A percentile compares a stretch with the other conserved stretches of the same genome.
These are phyloP conservation scores for Adelognathus sp. DNA, from an alignment of 2,888 invertebrate genomes.

Conservation along the genomic window DNA sequence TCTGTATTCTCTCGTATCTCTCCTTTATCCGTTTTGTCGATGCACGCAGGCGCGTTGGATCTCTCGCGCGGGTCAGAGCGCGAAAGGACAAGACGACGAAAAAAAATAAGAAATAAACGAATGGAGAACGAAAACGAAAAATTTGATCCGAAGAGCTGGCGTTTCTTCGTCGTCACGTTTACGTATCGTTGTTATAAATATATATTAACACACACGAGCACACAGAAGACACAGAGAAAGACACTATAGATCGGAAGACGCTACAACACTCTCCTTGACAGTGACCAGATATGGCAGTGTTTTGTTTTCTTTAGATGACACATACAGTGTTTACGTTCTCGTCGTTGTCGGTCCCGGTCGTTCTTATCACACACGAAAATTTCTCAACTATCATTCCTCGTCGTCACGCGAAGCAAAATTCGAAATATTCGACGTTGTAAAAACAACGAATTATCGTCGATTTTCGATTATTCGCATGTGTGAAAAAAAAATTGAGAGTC, in stretches of 20 bases:
- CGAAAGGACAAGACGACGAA: neutral
- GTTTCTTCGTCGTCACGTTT: neutral
- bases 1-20: too few species aligned
- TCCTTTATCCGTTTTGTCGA: too few species aligned
- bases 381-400: too few species aligned
- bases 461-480: too few species aligned
- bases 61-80: neutral
- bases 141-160: constrained; percentile 2
- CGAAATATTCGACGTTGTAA: too few species aligned
- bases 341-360: neutral
- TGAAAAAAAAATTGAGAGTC: too few species aligned
- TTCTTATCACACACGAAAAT: neutral
- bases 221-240: neutral
- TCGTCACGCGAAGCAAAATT: too few species aligned
- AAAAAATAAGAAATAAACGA: constrained; percentile 28
- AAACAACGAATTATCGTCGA: too few species aligned
- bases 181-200: neutral
- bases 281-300: neutral
- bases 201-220: neutral
- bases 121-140: neutral
- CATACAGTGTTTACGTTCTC: neutral
- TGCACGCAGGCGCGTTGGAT: neutral
- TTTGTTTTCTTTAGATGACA: constrained; percentile 1
- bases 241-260: neutral
- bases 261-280: neutral